Evolutionary conservation across 37 sponge, comb jelly and placozoan genomes (phyloP), one percentile per base, ranked within the genome.

Genomic region (Haliclona indistincta): DNA sequence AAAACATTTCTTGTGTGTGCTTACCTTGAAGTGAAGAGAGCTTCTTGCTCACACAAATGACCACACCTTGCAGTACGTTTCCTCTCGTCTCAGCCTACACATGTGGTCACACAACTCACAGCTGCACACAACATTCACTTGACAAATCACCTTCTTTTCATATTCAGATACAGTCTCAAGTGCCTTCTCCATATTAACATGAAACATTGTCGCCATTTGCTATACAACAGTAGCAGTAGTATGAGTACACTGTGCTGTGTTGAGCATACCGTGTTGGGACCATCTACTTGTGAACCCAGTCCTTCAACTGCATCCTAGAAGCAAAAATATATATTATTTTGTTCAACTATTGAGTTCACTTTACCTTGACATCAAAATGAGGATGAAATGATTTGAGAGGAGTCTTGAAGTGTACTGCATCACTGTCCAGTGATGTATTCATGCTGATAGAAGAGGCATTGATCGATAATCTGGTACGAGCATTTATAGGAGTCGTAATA

Each of bases 11-110:
- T 28, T 45, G 53, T 51, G 33, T 20, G 17, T 47, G 26, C 29
- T 38, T 58, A 74, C 76, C 49, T 72, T 81, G 82, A 1, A 65
- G 43, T 29, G 63, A 33, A n/a, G 58, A 43, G 17, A 93, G 70
- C 62, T 84, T 93, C 82, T 93, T 88, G 43, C 54, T 73, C 19
- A 81, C 42, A 77, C 74, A 88, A 32, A 93, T 33, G 0, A 77
- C 82, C 28, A 85, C 82, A 54, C 80, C 86, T 4, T n/a, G 67
- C 2, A 92, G 72, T 2, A 37, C 79, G 52, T 3, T 52, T 25
- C 15, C 43, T 73, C 23, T 45, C 23, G 5, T 23, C 58, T 23
- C 51, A 26, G 32, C 49, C 76, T 63, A 39, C 39, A 29, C 0
- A 22, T 41, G 76, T 13, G 65, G 66, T n/a, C 26, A 51, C 17